A percentile compares a stretch with the other conserved stretches of the same genome.
phyloP scores from a whole-genome alignment of 2,888 invertebrate species.

The Ceratothoa steindachneri region DNA sequence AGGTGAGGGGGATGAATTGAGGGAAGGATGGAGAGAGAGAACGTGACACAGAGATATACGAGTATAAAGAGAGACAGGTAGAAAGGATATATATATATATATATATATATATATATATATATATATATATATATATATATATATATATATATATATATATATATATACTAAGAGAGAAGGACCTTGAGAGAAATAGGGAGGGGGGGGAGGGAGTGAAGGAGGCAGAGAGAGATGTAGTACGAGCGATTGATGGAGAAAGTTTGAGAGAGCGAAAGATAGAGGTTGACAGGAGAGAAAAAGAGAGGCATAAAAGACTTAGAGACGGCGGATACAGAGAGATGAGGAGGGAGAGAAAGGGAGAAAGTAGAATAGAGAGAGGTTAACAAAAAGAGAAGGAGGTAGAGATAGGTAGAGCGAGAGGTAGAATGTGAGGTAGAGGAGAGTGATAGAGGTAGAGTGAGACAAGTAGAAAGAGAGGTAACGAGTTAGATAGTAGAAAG shows the following conservation, averaged over 20 bases:
- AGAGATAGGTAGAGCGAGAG: background rate
- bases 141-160: too few species aligned
- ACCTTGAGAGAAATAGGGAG: too few species aligned
- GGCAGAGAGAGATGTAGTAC: background rate
- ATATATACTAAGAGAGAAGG: too few species aligned
- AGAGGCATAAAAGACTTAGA: background rate
- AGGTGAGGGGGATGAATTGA: too few species aligned
- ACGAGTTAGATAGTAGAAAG: background rate
- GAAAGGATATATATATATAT: too few species aligned
- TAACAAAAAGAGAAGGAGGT: background rate
- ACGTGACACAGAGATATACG: too few species aligned
- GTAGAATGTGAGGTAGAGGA: background rate
- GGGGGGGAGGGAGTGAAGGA: background rate
- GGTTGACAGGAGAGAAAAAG: background rate
- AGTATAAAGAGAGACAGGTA: too few species aligned
- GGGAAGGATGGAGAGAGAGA: too few species aligned
- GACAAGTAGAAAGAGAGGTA: background rate
- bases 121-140: too few species aligned
- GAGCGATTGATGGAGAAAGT: constrained; percentile 2
- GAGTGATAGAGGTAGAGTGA: background rate
- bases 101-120: too few species aligned
- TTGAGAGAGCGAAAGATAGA: background rate
- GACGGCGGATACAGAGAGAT: background rate
- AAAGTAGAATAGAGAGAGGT: background rate
- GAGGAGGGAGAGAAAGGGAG: background rate